These are phyloP conservation scores for Tetraneura akinire DNA, from an alignment of 1,140 invertebrate genomes.

Conservation along the genomic window DNA sequence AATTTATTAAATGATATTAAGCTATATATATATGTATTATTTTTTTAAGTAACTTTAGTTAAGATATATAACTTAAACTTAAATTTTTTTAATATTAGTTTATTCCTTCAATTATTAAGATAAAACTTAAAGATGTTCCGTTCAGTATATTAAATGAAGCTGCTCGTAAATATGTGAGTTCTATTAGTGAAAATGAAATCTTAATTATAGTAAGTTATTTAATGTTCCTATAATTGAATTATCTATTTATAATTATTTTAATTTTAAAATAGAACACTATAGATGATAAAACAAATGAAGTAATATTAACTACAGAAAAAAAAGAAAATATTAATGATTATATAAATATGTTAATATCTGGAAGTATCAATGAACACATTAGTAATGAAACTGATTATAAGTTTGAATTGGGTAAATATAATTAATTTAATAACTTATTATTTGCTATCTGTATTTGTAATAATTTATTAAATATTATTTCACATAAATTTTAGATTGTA, in stretches of 20 bases:
- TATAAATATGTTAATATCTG: constrained; percentile 25
- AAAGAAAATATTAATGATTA: constrained; percentile 4
- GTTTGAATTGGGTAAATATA: not conserved
- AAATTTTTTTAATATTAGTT: not conserved
- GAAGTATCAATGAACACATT: not conserved
- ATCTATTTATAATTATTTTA: not conserved
- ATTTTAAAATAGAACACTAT: not conserved
- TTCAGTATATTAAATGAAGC: not conserved
- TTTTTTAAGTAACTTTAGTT: not conserved
- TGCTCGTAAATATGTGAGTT: constrained; percentile 20
- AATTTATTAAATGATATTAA: not conserved
- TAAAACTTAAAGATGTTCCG: constrained; percentile 26
- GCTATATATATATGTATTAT: not conserved
- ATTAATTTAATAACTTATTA: not conserved
- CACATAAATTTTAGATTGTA: not conserved
- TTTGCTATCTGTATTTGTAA: no score
- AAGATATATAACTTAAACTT: no score
- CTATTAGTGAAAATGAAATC: not conserved
- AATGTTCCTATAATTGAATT: not conserved
- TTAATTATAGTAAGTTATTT: constrained; percentile 33
- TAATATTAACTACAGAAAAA: constrained; percentile 17
- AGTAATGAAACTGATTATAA: not conserved
- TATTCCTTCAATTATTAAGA: not conserved
- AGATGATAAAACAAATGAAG: constrained; percentile 13
- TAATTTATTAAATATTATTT: not conserved